Conservation (phyloP, 2,113 vertebrate species). For the Vanacampus margaritifer region DNA sequence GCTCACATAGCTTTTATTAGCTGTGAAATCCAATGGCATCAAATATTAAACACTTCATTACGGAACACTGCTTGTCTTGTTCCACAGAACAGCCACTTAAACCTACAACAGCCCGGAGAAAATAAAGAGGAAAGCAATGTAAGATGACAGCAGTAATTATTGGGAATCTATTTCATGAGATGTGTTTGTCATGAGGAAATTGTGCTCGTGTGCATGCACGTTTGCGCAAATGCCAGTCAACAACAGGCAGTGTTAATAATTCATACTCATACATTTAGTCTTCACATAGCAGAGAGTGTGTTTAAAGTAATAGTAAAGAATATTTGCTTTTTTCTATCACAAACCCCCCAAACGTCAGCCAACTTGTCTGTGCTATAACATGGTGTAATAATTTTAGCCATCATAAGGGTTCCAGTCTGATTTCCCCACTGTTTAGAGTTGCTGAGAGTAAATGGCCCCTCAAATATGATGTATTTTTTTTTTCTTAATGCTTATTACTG, state of each 20-base stretch:
- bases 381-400: too few relatives aligned
- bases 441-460: not conserved
- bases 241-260: slow-evolving; percentile 55
- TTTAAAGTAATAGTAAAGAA: slow-evolving; percentile 16
- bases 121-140: slow-evolving; percentile 54
- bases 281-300: slow-evolving; percentile 25
- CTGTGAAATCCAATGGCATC: slow-evolving; percentile 71
- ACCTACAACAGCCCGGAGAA: slow-evolving; percentile 64
- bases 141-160: slow-evolving; percentile 66
- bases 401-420: not conserved
- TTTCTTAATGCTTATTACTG: not conserved
- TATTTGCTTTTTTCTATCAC: not conserved
- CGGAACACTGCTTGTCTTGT: slow-evolving; percentile 68
- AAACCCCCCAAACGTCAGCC: not conserved
- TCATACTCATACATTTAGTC: slow-evolving; percentile 41
- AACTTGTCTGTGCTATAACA: too few relatives aligned
- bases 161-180: slow-evolving; percentile 57
- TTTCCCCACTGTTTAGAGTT: not conserved
- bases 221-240: slow-evolving; percentile 16
- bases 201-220: slow-evolving; percentile 14
- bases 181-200: slow-evolving; percentile 45
- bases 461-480: not conserved
- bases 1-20: slow-evolving; percentile 71
- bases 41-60: slow-evolving; percentile 79
- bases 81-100: slow-evolving; percentile 69